Percentiles rank a stretch among this genome's conserved stretches.
Conservation (phyloP, 1,140 invertebrate genomes). For the Hormaphis cornu region DNA sequence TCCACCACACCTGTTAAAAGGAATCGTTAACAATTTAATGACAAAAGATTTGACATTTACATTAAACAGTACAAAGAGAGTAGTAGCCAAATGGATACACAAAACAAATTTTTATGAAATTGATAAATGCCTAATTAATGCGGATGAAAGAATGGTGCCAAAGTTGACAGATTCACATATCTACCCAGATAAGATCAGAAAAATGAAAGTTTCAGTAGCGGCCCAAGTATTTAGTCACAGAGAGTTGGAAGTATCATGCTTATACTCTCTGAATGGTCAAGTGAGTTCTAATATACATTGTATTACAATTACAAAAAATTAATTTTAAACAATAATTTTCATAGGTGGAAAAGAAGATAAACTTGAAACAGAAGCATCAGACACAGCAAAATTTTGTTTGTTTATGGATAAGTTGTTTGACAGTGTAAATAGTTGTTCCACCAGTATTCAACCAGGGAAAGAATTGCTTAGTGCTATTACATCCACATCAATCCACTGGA, state of each 20-base stretch:
- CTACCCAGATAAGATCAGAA: too few species aligned
- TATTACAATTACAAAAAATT: too few species aligned
- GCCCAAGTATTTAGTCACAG: background rate
- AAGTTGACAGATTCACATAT: too few species aligned
- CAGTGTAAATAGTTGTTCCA: too few species aligned
- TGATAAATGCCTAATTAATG: background rate
- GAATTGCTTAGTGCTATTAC: background rate
- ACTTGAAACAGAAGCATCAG: too few species aligned
- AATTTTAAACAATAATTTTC: too few species aligned
- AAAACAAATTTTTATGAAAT: background rate
- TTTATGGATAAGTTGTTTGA: background rate
- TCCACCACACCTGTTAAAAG: background rate
- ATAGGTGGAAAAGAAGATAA: too few species aligned
- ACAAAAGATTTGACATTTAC: background rate
- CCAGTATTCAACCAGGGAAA: too few species aligned
- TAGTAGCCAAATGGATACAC: background rate
- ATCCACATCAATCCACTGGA: background rate
- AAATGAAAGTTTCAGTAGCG: too few species aligned
- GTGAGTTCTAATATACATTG: background rate
- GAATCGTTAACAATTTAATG: background rate
- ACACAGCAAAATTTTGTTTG: background rate
- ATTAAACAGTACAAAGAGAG: background rate
- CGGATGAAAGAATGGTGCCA: background rate
- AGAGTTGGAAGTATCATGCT: background rate
- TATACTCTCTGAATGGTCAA: background rate